phyloP scores from a whole-genome alignment of 1,140 invertebrate species.

The Medauroidea extradentata region DNA sequence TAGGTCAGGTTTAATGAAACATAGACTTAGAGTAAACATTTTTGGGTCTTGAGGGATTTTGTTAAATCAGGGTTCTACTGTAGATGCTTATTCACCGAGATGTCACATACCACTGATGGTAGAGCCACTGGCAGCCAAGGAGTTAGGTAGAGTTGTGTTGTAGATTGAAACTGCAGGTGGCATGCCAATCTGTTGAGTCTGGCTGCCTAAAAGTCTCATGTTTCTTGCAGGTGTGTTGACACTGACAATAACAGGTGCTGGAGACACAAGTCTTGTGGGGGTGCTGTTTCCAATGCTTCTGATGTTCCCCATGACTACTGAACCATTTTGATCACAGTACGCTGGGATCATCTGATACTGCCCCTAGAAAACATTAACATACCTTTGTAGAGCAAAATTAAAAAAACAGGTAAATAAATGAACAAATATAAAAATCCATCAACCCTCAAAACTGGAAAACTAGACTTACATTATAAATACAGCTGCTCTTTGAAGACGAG shows the following conservation, averaged over 20 bases:
- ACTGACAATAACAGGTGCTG: slow-evolving; percentile 75
- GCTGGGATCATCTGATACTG: slow-evolving; percentile 70
- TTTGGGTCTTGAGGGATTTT: no score
- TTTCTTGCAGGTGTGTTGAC: slow-evolving; percentile 52
- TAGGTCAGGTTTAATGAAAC: no score
- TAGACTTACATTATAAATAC: no score
- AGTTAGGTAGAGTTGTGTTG: slow-evolving; percentile 42
- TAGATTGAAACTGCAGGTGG: slow-evolving; percentile 46
- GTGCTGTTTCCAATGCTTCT: slow-evolving; percentile 67
- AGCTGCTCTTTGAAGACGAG: no score
- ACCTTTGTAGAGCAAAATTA: no score
- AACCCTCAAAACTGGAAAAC: no score
- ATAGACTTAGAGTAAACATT: no score
- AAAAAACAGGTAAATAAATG: no score
- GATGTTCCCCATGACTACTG: slow-evolving; percentile 73
- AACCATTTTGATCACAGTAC: slow-evolving; percentile 80
- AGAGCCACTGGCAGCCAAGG: slow-evolving; percentile 43
- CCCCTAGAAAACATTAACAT: no score
- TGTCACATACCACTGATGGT: slow-evolving; percentile 26
- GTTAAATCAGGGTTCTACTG: no score
- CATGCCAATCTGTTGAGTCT: slow-evolving; percentile 51
- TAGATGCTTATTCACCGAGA: no score
- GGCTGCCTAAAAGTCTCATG: slow-evolving; percentile 49
- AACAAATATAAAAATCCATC: no score
- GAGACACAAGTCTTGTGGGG: slow-evolving; percentile 86